Percentiles rank a stretch among this genome's conserved stretches.
Evolutionary conservation across 2,113 vertebrate genomes (phyloP).

Genomic region (Onychostoma macrolepis): DNA sequence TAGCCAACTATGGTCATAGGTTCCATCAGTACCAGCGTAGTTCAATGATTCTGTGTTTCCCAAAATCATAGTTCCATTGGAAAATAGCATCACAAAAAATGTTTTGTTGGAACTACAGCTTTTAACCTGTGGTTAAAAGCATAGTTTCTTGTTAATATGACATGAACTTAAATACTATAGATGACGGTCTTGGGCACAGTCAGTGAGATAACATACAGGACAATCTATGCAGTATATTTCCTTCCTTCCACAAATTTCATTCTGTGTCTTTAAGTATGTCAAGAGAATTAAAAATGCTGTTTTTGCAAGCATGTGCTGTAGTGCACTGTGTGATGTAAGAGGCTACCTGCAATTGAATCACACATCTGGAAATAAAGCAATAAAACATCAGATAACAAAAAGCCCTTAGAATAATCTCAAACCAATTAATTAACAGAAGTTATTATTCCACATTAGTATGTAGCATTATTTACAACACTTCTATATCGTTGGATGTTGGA

Average conservation of each 20-base stretch:
- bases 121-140: background rate
- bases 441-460: background rate
- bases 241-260: background rate
- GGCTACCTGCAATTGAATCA: background rate
- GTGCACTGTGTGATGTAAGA: no score
- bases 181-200: background rate
- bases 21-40: background rate
- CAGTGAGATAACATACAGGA: background rate
- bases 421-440: background rate
- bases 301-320: background rate
- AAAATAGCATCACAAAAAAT: background rate
- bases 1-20: background rate
- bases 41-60: background rate
- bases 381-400: background rate
- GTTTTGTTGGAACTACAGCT: background rate
- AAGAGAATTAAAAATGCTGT: background rate
- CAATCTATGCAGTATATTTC: background rate
- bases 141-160: background rate
- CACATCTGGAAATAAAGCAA: background rate
- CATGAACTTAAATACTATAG: background rate
- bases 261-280: background rate
- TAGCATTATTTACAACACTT: background rate
- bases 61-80: background rate
- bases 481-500: background rate
- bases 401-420: background rate